phyloP scores from a whole-genome alignment of 1,140 invertebrate species.

The Tetramorium simillimum region DNA sequence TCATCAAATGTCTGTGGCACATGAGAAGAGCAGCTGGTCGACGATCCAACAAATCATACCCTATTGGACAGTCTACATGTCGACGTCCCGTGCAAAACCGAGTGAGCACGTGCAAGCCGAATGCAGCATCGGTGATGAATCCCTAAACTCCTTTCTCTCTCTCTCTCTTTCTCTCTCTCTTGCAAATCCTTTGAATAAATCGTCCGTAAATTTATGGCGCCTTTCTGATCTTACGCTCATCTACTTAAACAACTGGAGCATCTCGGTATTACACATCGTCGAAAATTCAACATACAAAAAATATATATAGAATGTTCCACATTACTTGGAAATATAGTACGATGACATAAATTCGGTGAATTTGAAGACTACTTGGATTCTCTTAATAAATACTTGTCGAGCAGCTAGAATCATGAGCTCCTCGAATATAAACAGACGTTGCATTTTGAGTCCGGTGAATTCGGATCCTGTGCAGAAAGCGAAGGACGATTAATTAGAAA shows the following conservation, averaged over 20 bases:
- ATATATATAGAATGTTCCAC: neutral
- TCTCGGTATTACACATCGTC: conserved; percentile 3
- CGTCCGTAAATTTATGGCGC: conserved; percentile 43
- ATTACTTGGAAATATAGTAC: neutral
- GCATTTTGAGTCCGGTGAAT: conserved; percentile 21
- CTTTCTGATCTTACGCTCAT: conserved; percentile 25
- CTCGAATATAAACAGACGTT: conserved; percentile 35
- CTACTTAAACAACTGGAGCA: conserved; percentile 11
- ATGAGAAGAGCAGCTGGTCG: conserved; percentile 78
- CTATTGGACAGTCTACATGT: conserved; percentile 69
- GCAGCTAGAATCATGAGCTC: neutral
- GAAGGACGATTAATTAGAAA: conserved; percentile 81
- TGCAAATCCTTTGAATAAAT: conserved; percentile 33
- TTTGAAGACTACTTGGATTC: neutral
- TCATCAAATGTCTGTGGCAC: conserved; percentile 57
- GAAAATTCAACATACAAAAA: conserved; percentile 6
- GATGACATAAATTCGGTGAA: neutral
- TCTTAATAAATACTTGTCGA: neutral
- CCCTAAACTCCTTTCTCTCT: neutral
- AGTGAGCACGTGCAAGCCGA: conserved; percentile 37
- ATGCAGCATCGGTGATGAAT: conserved; percentile 37
- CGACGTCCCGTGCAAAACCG: conserved; percentile 50
- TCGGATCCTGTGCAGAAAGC: neutral
- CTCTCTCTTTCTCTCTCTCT: neutral
- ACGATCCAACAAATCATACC: conserved; percentile 80